Conservation (phyloP, 2,888 invertebrate genomes). For the Autographa pulchrina region DNA sequence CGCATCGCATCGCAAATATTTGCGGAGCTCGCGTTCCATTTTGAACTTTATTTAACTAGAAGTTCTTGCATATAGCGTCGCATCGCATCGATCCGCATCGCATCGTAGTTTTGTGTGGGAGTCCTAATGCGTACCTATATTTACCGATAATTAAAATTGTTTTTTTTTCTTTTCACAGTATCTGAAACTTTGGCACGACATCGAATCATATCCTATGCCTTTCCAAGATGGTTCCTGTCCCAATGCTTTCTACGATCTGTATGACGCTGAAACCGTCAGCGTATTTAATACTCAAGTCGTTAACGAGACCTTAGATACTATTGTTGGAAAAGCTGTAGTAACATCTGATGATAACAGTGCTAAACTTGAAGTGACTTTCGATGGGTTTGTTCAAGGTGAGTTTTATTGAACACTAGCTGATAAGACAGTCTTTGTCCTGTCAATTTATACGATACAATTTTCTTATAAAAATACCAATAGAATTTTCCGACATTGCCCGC, state of each 20-base stretch:
- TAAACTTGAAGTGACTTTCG: conserved; percentile 90
- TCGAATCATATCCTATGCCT: conserved; percentile 67
- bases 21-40: no score
- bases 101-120: no score
- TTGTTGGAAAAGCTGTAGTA: conserved; percentile 63
- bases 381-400: conserved; percentile 68
- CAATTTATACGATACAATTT: no score
- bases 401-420: background rate
- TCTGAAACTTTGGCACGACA: conserved; percentile 69
- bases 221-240: conserved; percentile 72
- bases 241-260: conserved; percentile 66
- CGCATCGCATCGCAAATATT: no score
- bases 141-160: no score
- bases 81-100: no score
- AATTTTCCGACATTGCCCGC: no score
- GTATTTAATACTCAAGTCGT: conserved; percentile 68
- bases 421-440: no score
- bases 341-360: conserved; percentile 87
- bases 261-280: conserved; percentile 34
- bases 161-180: conserved; percentile 59
- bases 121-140: no score
- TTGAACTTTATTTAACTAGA: no score
- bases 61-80: no score
- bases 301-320: conserved; percentile 58
- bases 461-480: no score